A percentile compares a stretch with the other conserved stretches of the same genome.
Evolutionary conservation across 2,113 vertebrate species (phyloP).

Genomic region (Mugil cephalus): DNA sequence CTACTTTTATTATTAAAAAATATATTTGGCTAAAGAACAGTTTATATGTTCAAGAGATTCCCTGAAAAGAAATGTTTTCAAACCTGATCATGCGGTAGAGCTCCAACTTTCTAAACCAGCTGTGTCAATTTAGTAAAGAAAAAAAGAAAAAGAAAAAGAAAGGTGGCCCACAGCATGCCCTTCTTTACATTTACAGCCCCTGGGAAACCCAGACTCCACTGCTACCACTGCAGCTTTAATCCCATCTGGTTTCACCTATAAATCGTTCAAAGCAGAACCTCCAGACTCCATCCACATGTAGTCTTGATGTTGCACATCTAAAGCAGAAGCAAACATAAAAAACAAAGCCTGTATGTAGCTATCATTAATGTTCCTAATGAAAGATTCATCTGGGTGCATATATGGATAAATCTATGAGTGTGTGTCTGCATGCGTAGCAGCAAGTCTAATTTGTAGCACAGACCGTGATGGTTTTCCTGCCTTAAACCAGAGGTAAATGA

Average conservation of each 20-base stretch:
- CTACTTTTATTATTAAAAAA: too few species aligned
- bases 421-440: background rate
- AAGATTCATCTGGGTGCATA: background rate
- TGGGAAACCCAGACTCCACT: slow-evolving; percentile 51
- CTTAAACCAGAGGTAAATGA: background rate
- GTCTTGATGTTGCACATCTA: slow-evolving; percentile 29
- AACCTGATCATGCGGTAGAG: background rate
- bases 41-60: too few species aligned
- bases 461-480: background rate
- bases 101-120: slow-evolving; percentile 55
- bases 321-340: slow-evolving; percentile 40
- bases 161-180: slow-evolving; percentile 52
- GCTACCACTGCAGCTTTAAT: slow-evolving; percentile 50
- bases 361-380: slow-evolving; percentile 10
- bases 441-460: slow-evolving; percentile 1
- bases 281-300: slow-evolving; percentile 46
- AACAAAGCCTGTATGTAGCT: slow-evolving; percentile 9
- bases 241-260: slow-evolving; percentile 63
- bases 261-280: slow-evolving; percentile 54
- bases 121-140: slow-evolving; percentile 49
- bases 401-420: background rate
- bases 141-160: slow-evolving; percentile 23
- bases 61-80: too few species aligned
- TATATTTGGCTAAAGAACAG: too few species aligned
- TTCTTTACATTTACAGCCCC: slow-evolving; percentile 59